Percentiles rank a stretch among this genome's conserved stretches.
Evolutionary conservation across 2,797 vertebrate genomes (phyloP).

Genomic region (Esox masquinongy): DNA sequence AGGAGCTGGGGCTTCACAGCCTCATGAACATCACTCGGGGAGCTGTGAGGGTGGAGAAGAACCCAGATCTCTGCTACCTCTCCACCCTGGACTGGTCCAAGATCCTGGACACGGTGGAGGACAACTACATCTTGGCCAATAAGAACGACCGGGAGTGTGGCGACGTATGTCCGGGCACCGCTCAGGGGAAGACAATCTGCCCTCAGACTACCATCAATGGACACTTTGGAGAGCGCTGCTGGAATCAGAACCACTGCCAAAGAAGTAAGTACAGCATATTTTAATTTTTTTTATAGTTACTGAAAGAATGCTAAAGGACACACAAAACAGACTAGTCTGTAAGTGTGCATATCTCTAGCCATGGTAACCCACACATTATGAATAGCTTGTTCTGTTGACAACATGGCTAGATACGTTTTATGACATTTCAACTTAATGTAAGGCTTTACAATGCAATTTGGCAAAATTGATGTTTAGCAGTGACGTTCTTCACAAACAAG

Average conservation of each 20-base stretch:
- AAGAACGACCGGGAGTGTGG: constrained; percentile 93
- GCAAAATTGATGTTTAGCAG: no score
- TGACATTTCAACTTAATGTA: no score
- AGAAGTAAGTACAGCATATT: constrained; percentile 79
- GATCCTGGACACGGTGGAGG: constrained; percentile 91
- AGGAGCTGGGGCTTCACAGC: constrained; percentile 91
- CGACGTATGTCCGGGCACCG: constrained; percentile 88
- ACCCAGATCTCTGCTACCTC: constrained; percentile 94
- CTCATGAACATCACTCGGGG: constrained; percentile 95
- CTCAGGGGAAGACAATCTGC: constrained; percentile 85
- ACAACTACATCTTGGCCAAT: constrained; percentile 93
- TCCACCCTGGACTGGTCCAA: constrained; percentile 98
- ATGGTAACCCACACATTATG: background rate
- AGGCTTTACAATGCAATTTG: no score
- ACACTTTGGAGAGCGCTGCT: constrained; percentile 91
- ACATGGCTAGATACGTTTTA: background rate
- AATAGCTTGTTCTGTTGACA: background rate
- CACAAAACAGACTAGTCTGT: background rate
- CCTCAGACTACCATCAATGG: constrained; percentile 84
- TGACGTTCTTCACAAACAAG: no score
- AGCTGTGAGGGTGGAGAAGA: constrained; percentile 94
- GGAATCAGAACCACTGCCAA: constrained; percentile 93
- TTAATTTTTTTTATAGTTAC: background rate
- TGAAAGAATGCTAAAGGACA: background rate
- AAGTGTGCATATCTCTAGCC: background rate